Conservation (phyloP, 2,113 vertebrate species). For the Rattus rattus region DNA sequence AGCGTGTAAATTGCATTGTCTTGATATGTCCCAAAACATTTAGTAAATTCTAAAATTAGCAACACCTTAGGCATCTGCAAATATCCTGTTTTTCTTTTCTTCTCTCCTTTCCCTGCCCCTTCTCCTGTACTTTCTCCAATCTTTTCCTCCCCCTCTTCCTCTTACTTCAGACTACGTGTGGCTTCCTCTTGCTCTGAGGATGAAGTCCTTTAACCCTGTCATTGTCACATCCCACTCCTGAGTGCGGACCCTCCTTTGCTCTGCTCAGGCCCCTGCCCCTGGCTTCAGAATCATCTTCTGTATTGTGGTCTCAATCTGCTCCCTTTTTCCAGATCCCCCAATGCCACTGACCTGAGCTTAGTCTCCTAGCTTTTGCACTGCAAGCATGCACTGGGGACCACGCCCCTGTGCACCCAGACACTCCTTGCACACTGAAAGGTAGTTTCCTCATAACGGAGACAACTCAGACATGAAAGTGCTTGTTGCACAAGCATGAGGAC, state of each 20-base stretch:
- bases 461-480: neutral
- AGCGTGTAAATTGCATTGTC: neutral
- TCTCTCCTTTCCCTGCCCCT: too few species aligned
- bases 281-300: fast-evolving
- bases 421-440: neutral
- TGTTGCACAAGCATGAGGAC: neutral
- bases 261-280: neutral
- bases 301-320: neutral
- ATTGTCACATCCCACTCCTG: neutral
- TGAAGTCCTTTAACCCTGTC: neutral
- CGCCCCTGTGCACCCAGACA: neutral
- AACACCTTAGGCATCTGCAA: neutral
- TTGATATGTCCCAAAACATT: neutral
- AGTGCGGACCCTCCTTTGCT: fast-evolving
- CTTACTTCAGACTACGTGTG: neutral
- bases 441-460: neutral
- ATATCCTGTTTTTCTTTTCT: neutral
- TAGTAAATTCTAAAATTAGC: conserved; percentile 9
- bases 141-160: neutral
- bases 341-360: neutral
- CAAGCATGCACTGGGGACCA: fast-evolving
- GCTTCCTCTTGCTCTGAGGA: neutral
- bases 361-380: neutral
- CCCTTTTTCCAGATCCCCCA: neutral
- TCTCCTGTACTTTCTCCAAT: too few species aligned